A percentile compares a stretch with the other conserved stretches of the same genome.
Evolutionary conservation across 2,113 vertebrate genomes (phyloP).

Genomic region (Alouatta palliata): DNA sequence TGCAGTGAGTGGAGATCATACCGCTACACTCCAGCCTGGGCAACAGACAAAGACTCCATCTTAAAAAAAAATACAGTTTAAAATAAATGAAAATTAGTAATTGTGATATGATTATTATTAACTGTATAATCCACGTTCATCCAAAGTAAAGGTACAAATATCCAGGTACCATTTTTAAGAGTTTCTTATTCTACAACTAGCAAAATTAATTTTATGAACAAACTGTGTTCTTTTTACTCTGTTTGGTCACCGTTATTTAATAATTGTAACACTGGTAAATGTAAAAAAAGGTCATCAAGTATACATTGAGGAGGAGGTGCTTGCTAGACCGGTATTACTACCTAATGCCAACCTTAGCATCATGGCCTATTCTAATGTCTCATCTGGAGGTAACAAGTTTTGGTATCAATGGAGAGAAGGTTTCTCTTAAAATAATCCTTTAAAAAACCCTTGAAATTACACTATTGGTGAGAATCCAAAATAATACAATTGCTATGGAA

Average conservation of each 20-base stretch:
- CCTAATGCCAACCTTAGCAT: background rate
- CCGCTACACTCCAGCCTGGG: too few relatives aligned
- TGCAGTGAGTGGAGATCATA: too few relatives aligned
- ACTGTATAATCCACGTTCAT: background rate
- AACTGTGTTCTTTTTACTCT: background rate
- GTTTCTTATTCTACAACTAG: background rate
- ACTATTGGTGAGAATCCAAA: background rate
- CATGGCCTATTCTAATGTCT: background rate
- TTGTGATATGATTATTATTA: background rate
- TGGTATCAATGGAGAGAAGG: background rate
- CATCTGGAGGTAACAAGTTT: background rate
- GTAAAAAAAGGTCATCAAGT: background rate
- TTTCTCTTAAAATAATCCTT: too few relatives aligned
- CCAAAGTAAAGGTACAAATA: background rate
- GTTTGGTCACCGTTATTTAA: background rate
- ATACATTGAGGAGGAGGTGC: background rate
- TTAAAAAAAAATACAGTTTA: background rate
- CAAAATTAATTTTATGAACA: background rate
- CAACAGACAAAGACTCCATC: too few relatives aligned
- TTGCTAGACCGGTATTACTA: background rate
- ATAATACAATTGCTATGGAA: background rate
- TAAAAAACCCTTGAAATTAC: background rate
- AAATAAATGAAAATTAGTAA: background rate
- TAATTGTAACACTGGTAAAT: background rate
- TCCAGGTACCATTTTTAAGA: background rate